Conservation (phyloP, 2,113 vertebrate species). For the Myotis brandtii region DNA sequence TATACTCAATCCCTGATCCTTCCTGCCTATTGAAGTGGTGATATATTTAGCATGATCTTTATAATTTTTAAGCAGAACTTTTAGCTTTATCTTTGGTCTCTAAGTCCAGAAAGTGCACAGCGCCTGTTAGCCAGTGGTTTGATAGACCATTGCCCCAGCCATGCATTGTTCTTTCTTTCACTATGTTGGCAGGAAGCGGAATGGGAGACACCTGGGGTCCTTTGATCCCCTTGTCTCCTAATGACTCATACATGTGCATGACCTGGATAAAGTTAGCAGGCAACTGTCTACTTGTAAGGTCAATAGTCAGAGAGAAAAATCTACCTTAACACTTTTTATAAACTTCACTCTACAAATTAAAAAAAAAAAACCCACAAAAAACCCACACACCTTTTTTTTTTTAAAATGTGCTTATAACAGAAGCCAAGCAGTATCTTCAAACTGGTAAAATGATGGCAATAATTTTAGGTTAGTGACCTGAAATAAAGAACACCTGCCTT, state of each 20-base stretch:
- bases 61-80: slow-evolving; percentile 31
- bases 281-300: slow-evolving; percentile 36
- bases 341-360: not conserved
- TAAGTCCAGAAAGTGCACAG: slow-evolving; percentile 12
- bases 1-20: not conserved
- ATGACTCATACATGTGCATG: not conserved
- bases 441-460: slow-evolving; percentile 67
- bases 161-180: slow-evolving; percentile 7
- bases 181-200: not conserved
- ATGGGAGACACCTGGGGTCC: not conserved
- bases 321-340: not conserved
- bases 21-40: not conserved
- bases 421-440: not conserved
- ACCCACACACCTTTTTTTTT: not conserved
- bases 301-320: not conserved
- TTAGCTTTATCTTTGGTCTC: not conserved
- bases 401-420: not conserved
- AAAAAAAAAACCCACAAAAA: not conserved
- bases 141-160: not conserved
- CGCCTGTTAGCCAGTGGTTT: not conserved
- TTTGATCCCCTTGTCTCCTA: slow-evolving; percentile 22
- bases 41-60: not conserved
- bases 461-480: slow-evolving; percentile 67
- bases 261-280: not conserved
- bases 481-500: slow-evolving; percentile 72